Evolutionary conservation across 1,140 invertebrate species (phyloP), one percentile per base, ranked within the genome.

Genomic region (Choristoneura fumiferana): DNA sequence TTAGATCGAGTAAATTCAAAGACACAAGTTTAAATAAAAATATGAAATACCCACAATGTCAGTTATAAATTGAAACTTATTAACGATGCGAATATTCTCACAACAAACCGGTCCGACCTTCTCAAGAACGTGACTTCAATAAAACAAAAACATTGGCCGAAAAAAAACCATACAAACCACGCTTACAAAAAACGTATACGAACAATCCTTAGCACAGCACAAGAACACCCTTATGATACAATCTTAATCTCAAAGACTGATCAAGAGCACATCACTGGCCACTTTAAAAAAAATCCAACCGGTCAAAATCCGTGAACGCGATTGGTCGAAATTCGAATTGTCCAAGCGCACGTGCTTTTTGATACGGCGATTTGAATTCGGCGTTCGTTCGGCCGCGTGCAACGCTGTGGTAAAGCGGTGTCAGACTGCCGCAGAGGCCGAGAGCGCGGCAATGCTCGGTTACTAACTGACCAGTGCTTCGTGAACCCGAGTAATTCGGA

Each of bases 81-180:
- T 33, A 49, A 49, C 43, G 43, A 49, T 49, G 43, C 43, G 22
- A 49, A 49, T 49, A 49, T 49, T 49, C 43, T 18, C 43, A 49
- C 43, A 49, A 33, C 29, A 49, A 49, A 49, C 43, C 43, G 43
- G 43, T 49, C 43, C 43, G 43, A 49, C 43, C 43, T 49, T 33
- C 43, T 49, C 43, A 49, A 49, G 43, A 49, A 49, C 43, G 43
- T 49, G 43, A 49, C 43, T 49, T n/a, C 43, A 49, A 49, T 49
- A 49, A 17, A 49, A 49, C 43, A 49, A 49, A 49, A 45, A 37
- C 22, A 29, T 29, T 29, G 22, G 6, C 2, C 2, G 22, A 29
- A 29, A 29, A n/a, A 39, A 49, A 49, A 49, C 22, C 22, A 29
- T 49, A 49, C 43, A 49, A 49, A 49, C 43, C 43, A 12, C 18